Conservation (phyloP, 2,888 invertebrate genomes). For the Stenodema calcarata region DNA sequence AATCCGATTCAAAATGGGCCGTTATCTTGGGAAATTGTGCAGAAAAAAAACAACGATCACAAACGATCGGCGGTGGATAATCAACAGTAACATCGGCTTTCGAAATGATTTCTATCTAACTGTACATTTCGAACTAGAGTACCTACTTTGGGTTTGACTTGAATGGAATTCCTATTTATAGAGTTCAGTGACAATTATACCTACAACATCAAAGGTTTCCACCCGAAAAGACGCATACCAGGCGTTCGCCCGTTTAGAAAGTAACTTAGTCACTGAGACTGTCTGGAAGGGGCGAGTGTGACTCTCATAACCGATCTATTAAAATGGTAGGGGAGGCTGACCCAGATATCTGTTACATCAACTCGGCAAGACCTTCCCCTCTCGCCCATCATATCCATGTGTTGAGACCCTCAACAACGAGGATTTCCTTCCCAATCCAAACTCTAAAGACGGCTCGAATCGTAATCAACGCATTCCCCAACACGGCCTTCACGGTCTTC, state of each 20-base stretch:
- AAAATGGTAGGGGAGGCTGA: not conserved
- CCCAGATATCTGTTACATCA: slow-evolving; percentile 2
- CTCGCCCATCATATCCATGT: not conserved
- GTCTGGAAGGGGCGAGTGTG: not conserved
- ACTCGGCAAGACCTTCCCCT: not conserved
- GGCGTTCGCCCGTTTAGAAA: not conserved
- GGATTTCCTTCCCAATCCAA: not conserved
- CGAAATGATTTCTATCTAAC: too few relatives aligned
- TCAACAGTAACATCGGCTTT: too few relatives aligned
- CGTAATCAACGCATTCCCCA: not conserved
- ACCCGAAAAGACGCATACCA: not conserved
- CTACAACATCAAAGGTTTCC: too few relatives aligned
- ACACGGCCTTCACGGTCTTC: not conserved
- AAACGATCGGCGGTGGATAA: too few relatives aligned
- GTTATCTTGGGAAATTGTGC: too few relatives aligned
- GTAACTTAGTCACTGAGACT: not conserved
- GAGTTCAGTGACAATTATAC: too few relatives aligned
- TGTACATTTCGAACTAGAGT: too few relatives aligned
- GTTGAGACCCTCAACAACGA: not conserved
- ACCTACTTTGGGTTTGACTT: too few relatives aligned
- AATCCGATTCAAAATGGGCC: too few relatives aligned
- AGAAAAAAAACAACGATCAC: too few relatives aligned
- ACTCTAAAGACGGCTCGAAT: not conserved
- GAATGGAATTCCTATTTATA: too few relatives aligned
- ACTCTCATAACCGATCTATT: not conserved